A percentile compares a stretch with the other conserved stretches of the same genome.
Evolutionary conservation across 2,113 vertebrate species (phyloP).

Genomic region (Mobula birostris): DNA sequence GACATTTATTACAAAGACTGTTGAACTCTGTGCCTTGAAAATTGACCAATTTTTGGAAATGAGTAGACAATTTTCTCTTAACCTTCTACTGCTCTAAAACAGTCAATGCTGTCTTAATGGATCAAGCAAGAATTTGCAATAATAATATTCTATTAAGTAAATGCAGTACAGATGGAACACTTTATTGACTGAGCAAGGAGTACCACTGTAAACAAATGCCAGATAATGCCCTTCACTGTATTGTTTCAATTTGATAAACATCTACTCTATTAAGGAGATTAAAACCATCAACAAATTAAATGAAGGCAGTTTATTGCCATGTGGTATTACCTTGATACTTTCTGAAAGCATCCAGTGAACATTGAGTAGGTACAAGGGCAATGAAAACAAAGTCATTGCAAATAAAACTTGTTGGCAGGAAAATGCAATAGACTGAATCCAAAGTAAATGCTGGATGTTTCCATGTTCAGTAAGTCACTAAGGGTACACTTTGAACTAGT

Average conservation of each 20-base stretch:
- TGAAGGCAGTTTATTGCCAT: background rate
- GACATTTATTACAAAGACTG: background rate
- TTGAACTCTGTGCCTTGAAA: background rate
- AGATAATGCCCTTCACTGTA: conserved; percentile 14
- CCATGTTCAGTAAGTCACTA: background rate
- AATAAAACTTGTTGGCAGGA: background rate
- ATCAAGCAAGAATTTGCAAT: background rate
- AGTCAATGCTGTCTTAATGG: background rate
- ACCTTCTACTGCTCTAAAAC: background rate
- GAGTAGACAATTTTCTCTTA: background rate
- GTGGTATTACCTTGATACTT: conserved; percentile 1
- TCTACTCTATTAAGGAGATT: conserved; percentile 1
- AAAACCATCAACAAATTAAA: conserved; percentile 20
- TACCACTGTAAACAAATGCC: background rate
- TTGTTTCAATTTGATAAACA: background rate
- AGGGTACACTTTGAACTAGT: background rate
- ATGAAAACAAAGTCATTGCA: background rate
- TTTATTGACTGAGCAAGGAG: background rate
- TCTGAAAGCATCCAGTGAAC: background rate
- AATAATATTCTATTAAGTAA: conserved; percentile 27
- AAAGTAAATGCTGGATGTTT: background rate
- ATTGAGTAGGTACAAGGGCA: background rate
- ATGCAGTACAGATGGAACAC: conserved; percentile 23
- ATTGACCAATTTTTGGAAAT: background rate
- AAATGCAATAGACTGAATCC: background rate